phyloP scores from a whole-genome alignment of 2,797 vertebrate species.

The Schizopygopsis malacanthus region DNA sequence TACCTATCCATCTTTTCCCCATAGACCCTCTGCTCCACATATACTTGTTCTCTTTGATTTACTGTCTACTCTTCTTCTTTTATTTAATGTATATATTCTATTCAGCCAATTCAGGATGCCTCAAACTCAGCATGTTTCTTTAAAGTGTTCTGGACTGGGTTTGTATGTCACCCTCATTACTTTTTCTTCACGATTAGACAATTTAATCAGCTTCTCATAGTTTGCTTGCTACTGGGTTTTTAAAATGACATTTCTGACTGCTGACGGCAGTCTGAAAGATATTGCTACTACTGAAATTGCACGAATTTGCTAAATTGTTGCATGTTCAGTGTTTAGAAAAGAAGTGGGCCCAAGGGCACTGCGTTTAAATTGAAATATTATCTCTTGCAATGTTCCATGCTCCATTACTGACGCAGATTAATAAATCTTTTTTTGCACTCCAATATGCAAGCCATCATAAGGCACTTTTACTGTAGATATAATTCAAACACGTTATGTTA shows the following conservation, averaged over 20 bases:
- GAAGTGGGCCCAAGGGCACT: background rate
- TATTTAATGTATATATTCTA: slow-evolving; percentile 31
- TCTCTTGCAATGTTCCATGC: slow-evolving; percentile 11
- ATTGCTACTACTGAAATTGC: background rate
- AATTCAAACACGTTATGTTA: background rate
- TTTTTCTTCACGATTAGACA: slow-evolving; percentile 20
- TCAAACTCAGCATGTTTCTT: slow-evolving; percentile 30
- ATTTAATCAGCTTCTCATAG: background rate
- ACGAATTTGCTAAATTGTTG: background rate
- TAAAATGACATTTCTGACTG: background rate
- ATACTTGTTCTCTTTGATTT: slow-evolving; percentile 34
- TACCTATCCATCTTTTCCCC: slow-evolving; percentile 34
- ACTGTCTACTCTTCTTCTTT: slow-evolving; percentile 2
- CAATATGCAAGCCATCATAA: background rate
- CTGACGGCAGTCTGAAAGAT: slow-evolving; percentile 17
- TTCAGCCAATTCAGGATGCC: slow-evolving; percentile 2
- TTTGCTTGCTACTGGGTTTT: slow-evolving; percentile 18
- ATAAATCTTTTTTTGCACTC: background rate
- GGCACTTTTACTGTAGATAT: background rate
- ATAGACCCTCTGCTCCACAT: slow-evolving; percentile 35
- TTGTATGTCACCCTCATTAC: slow-evolving; percentile 21
- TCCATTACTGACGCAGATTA: slow-evolving; percentile 5
- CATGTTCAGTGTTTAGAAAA: background rate
- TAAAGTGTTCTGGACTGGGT: background rate
- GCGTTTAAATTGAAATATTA: slow-evolving; percentile 20